Percentiles rank a stretch among this genome's conserved stretches.
phyloP scores from a whole-genome alignment of 2,113 vertebrate species.

The Rhinopomastus cyanomelas region DNA sequence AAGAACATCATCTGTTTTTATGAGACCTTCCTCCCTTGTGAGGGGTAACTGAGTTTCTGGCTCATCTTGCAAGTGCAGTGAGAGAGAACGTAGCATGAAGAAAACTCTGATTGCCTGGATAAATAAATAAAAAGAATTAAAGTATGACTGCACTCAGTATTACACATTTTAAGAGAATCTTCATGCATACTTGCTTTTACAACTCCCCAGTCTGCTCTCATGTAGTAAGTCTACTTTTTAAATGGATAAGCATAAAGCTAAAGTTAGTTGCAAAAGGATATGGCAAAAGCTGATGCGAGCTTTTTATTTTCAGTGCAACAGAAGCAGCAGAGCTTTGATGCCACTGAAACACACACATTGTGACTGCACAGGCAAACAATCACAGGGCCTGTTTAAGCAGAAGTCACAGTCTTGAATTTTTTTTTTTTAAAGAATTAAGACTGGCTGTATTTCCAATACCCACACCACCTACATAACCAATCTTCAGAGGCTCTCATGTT shows the following conservation, averaged over 20 bases:
- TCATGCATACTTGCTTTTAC: neutral
- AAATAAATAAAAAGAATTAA: neutral
- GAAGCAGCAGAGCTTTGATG: neutral
- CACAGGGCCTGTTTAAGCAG: neutral
- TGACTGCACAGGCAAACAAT: neutral
- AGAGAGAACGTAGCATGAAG: conserved; percentile 94
- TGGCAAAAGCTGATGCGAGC: neutral
- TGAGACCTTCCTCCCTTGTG: conserved; percentile 92
- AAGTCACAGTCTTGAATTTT: neutral
- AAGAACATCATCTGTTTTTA: conserved; percentile 95
- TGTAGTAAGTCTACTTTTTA: neutral
- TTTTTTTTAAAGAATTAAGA: neutral
- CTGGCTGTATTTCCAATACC: neutral
- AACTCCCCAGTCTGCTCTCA: neutral
- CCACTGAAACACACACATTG: neutral
- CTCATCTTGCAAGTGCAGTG: conserved; percentile 86
- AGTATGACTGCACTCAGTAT: neutral
- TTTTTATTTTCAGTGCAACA: neutral
- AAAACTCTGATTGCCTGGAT: conserved; percentile 93
- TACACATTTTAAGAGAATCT: neutral
- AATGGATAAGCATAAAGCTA: neutral
- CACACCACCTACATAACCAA: neutral
- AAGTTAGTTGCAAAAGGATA: neutral
- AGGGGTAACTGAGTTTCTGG: conserved; percentile 94
- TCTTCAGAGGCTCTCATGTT: neutral